Evolutionary conservation across 2,888 invertebrate species (phyloP), one percentile per base, ranked within the genome.

Genomic region (Molorchus minor): DNA sequence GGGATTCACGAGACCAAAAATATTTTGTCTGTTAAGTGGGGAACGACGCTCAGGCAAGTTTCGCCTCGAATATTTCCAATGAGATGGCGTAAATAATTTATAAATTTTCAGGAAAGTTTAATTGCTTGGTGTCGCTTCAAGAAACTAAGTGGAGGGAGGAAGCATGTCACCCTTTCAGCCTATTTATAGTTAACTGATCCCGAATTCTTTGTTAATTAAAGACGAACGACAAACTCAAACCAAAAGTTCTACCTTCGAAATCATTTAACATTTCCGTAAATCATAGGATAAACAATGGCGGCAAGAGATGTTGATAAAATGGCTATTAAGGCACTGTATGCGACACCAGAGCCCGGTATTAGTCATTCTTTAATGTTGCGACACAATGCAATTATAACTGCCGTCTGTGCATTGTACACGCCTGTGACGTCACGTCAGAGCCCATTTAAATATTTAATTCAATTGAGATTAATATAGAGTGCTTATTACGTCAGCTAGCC

Each of bases 391-490:
- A 67, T 68, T 70, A 67, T 62, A 62, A 61, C 60, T 60, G 61
- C 68, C 62, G 66, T 56, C 65, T 64, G 62, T 68, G 61, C 60
- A 58, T 65, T 56, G 57, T 57, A 55, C 59, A 45, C 70, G 68
- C 61, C 60, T 68, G 57, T 66, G 63, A 66, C 67, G 68, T 66
- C 64, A 69, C 68, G 66, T 67, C 66, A 65, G 63, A 63, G 60
- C 43, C 70, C 70, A 71, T 74, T 75, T 74, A 71, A 76, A 76
- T 75, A 75, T 75, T 75, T 60, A 72, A 76, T 74, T 69, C 73
- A 71, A 75, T 72, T 72, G 73, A 71, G 74, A 75, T 75, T 75
- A 76, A 76, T 75, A 76, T 72, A 75, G 73, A 75, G 74, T 73
- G 76, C 71, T 75, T 71, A 75, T 76, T 75, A 74, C 68, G 72